phyloP scores from a whole-genome alignment of 2,797 vertebrate genomes.

The Lepilemur ruficaudatus region DNA sequence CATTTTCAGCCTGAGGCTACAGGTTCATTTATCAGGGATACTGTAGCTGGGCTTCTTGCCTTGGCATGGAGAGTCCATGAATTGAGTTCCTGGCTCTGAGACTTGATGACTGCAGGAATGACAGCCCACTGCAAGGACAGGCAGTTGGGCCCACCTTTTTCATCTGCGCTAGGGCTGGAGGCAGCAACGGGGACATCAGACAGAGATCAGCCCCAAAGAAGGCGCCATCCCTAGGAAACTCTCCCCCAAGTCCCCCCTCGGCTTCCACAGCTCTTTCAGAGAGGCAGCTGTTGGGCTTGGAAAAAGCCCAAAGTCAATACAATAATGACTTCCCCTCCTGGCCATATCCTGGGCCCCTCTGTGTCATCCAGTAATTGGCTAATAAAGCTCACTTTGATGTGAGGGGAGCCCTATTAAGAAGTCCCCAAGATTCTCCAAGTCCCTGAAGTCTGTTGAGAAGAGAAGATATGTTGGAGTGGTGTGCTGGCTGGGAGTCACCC shows the following conservation, averaged over 20 bases:
- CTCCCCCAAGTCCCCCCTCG: not conserved
- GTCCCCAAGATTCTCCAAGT: not conserved
- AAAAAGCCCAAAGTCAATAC: conserved; percentile 61
- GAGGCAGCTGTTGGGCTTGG: conserved; percentile 55
- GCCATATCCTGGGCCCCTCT: conserved; percentile 32
- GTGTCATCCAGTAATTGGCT: conserved; percentile 49
- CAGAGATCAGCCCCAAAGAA: not conserved
- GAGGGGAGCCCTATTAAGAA: not conserved
- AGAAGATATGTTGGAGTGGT: not conserved
- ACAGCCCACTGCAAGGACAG: not conserved
- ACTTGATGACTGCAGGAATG: not conserved
- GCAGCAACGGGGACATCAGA: not conserved
- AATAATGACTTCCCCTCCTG: conserved; percentile 47
- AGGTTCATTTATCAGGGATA: not conserved
- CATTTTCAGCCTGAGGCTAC: not conserved
- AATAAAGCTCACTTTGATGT: conserved; percentile 64
- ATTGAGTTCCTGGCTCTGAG: not conserved
- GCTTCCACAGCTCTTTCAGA: conserved; percentile 1
- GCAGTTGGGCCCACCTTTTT: not conserved
- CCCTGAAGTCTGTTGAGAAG: not conserved
- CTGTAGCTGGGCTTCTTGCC: not conserved
- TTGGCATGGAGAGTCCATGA: not conserved
- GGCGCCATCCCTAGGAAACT: not conserved
- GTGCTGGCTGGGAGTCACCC: not conserved
- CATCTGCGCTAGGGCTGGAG: not conserved